Conservation (phyloP, 2,888 invertebrate species). For the Osmoderma eremita region DNA sequence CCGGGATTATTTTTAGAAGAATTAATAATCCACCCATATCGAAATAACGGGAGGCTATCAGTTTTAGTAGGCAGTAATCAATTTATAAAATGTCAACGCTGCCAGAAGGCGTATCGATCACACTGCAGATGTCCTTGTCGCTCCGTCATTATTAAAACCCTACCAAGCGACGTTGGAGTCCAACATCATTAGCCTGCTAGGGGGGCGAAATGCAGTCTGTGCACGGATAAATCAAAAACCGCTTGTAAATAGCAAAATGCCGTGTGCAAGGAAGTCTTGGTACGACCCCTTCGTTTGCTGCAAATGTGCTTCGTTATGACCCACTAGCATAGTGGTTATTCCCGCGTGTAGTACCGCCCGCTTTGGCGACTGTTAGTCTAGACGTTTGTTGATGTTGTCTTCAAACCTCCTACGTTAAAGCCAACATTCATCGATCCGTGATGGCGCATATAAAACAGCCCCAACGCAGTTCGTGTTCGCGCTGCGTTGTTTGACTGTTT, state of each 20-base stretch:
- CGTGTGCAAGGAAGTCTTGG: too few relatives aligned
- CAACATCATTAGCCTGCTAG: too few relatives aligned
- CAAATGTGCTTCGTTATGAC: not conserved
- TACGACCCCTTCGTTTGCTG: conserved; percentile 1
- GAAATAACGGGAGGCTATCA: conserved; percentile 12
- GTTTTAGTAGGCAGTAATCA: conserved; percentile 19
- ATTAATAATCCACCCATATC: conserved; percentile 26
- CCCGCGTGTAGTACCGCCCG: conserved; percentile 55
- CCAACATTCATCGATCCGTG: conserved; percentile 49
- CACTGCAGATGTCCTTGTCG: conserved; percentile 25
- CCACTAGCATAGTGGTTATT: conserved; percentile 44
- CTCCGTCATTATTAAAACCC: too few relatives aligned
- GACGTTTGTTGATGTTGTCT: conserved; percentile 58
- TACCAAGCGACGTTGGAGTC: too few relatives aligned
- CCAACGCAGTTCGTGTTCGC: conserved; percentile 29
- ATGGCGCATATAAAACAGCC: not conserved
- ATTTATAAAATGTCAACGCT: conserved; percentile 34
- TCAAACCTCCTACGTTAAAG: conserved; percentile 45
- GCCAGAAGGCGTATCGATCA: conserved; percentile 29
- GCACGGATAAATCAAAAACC: too few relatives aligned
- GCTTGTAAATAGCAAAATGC: too few relatives aligned
- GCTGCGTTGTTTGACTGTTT: conserved; percentile 27
- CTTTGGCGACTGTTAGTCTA: conserved; percentile 61
- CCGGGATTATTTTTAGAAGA: conserved; percentile 4
- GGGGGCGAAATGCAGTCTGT: too few relatives aligned